Evolutionary conservation across 1,140 invertebrate genomes (phyloP).

Genomic region (Drosophila sucinea): DNA sequence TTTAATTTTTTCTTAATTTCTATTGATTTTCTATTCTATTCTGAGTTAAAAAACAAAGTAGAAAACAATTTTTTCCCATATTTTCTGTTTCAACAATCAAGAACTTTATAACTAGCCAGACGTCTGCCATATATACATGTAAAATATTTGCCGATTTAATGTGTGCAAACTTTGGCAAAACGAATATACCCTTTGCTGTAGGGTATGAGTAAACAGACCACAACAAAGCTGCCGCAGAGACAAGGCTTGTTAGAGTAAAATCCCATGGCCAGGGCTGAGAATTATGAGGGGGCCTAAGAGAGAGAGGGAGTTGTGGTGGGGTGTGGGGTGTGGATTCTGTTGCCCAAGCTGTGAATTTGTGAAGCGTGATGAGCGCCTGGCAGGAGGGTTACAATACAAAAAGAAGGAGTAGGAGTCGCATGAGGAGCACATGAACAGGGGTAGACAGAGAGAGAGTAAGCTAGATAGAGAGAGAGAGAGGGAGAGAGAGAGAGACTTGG

Average conservation of each 20-base stretch:
- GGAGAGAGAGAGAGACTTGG: background rate
- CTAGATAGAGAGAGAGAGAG: background rate
- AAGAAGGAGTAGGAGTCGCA: background rate
- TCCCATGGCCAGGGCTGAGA: conserved; percentile 9
- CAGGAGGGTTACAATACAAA: conserved; percentile 9
- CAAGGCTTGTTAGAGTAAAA: conserved; percentile 18
- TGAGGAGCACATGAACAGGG: no score
- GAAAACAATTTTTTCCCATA: no score
- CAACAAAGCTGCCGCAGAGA: conserved; percentile 71
- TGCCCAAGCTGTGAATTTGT: conserved; percentile 78
- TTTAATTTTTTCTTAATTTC: no score
- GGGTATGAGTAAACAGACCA: conserved; percentile 68
- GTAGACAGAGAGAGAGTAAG: background rate
- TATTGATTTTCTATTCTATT: no score
- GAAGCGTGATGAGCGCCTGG: conserved; percentile 76
- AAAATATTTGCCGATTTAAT: no score
- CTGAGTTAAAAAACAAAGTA: no score
- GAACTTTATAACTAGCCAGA: no score
- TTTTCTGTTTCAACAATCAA: no score
- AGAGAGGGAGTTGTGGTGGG: conserved; percentile 21
- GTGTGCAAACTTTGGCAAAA: no score
- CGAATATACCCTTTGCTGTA: background rate
- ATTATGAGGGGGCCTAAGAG: background rate
- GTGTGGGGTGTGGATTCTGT: conserved; percentile 63
- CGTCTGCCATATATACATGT: no score